These are phyloP conservation scores for Spermophilus dauricus DNA, from an alignment of 2,113 vertebrate genomes.

Conservation along the genomic window DNA sequence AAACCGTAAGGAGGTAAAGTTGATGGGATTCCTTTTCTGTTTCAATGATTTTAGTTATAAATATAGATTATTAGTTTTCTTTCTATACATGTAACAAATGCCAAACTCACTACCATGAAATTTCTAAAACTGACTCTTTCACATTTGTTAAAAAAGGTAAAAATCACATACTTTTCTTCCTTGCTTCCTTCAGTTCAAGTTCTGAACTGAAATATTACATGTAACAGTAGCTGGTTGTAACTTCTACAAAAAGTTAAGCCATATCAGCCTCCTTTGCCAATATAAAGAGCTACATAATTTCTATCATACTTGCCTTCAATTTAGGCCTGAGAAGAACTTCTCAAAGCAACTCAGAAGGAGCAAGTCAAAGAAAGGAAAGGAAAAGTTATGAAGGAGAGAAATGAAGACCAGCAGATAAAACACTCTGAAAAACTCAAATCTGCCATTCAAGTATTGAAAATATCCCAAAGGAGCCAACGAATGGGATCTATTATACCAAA, in stretches of 20 bases:
- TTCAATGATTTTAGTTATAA: constrained; percentile 88
- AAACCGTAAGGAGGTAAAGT: constrained; percentile 65
- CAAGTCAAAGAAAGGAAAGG: constrained; percentile 70
- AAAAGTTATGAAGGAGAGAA: constrained; percentile 67
- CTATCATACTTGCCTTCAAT: constrained; percentile 78
- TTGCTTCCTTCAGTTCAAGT: constrained; percentile 77
- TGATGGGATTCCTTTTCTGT: constrained; percentile 82
- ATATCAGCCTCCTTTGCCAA: constrained; percentile 45
- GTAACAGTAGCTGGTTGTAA: constrained; percentile 69
- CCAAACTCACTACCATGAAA: constrained; percentile 79
- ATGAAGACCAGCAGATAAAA: constrained; percentile 84
- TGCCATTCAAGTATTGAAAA: constrained; percentile 90
- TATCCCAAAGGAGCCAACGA: constrained; percentile 83
- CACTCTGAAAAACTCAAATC: constrained; percentile 88
- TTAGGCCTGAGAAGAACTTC: constrained; percentile 78
- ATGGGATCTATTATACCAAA: constrained; percentile 83
- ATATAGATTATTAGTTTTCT: constrained; percentile 84
- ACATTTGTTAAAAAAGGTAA: constrained; percentile 86
- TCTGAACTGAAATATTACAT: constrained; percentile 75
- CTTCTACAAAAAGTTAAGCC: constrained; percentile 80
- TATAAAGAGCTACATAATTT: constrained; percentile 81
- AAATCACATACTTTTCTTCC: constrained; percentile 85
- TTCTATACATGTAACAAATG: constrained; percentile 84
- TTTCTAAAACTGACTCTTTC: constrained; percentile 83
- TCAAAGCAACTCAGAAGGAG: constrained; percentile 73